Evolutionary conservation across 2,888 invertebrate genomes (phyloP).

Genomic region (Meghimatium bilineatum): DNA sequence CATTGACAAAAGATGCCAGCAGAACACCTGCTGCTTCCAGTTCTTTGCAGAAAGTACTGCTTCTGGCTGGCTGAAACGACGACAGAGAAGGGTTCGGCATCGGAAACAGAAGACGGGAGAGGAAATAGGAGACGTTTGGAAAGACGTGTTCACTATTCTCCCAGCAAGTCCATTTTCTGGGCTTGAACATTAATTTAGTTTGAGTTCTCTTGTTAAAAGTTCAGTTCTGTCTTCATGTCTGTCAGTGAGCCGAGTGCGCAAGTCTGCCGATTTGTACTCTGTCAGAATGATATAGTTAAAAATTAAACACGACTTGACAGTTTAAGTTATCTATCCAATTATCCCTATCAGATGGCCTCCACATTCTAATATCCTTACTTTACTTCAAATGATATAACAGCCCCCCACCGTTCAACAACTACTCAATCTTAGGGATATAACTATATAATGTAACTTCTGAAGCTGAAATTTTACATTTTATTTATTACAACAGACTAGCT

Average conservation of each 20-base stretch:
- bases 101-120: slow-evolving; percentile 31
- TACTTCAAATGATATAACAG: background rate
- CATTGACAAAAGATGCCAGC: background rate
- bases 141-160: slow-evolving; percentile 24
- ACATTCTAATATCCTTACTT: background rate
- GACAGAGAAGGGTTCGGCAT: background rate
- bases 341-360: background rate
- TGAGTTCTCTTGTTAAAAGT: slow-evolving; percentile 12
- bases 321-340: background rate
- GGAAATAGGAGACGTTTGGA: slow-evolving; percentile 18
- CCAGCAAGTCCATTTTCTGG: slow-evolving; percentile 29
- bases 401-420: background rate
- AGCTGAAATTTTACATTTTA: too few species aligned
- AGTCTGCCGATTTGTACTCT: slow-evolving; percentile 10
- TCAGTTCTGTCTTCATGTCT: slow-evolving; percentile 17
- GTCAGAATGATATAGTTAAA: slow-evolving; percentile 16
- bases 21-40: slow-evolving; percentile 19
- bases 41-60: background rate
- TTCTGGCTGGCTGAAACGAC: background rate
- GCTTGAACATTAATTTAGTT: slow-evolving; percentile 14
- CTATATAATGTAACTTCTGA: too few species aligned
- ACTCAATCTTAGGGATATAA: too few species aligned
- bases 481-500: too few species aligned
- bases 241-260: background rate
- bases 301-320: background rate